A percentile compares a stretch with the other conserved stretches of the same genome.
These are phyloP conservation scores for Trinorchestia longiramus DNA, from an alignment of 1,140 invertebrate genomes.

Conservation along the genomic window DNA sequence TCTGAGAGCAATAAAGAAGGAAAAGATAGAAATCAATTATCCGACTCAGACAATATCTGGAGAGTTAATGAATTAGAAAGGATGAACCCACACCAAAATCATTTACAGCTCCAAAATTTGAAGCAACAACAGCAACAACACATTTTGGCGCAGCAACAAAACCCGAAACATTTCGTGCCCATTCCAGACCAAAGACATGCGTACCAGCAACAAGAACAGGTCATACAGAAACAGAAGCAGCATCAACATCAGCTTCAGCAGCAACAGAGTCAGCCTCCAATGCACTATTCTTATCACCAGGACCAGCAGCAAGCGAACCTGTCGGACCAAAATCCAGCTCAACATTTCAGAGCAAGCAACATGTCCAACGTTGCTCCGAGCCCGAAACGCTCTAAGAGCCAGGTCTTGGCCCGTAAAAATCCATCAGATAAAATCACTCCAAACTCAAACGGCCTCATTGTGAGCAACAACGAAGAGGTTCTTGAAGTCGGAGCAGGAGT, in stretches of 20 bases:
- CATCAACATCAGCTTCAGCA: conserved; percentile 16
- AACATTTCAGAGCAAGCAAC: conserved; percentile 46
- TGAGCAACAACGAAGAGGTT: conserved; percentile 57
- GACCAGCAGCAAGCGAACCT: conserved; percentile 44
- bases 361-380: conserved; percentile 59
- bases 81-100: neutral
- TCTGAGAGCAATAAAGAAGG: neutral
- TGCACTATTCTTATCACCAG: conserved; percentile 23
- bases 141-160: neutral
- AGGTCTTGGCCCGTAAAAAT: conserved; percentile 44
- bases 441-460: conserved; percentile 57
- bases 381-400: conserved; percentile 48
- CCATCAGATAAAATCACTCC: conserved; percentile 56
- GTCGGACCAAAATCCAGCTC: conserved; percentile 13
- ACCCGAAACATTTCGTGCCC: conserved; percentile 6
- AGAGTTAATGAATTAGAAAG: conserved; percentile 27
- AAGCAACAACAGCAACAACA: conserved; percentile 10
- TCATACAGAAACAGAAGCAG: neutral
- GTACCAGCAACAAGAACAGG: conserved; percentile 20
- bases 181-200: neutral
- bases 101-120: neutral
- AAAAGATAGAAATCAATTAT: neutral
- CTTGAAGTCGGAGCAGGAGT: conserved; percentile 57
- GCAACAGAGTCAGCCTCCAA: neutral
- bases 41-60: neutral